Base-by-base conservation (phyloP, 2,888 invertebrate genomes). In the Cataglyphis cursor region DNA sequence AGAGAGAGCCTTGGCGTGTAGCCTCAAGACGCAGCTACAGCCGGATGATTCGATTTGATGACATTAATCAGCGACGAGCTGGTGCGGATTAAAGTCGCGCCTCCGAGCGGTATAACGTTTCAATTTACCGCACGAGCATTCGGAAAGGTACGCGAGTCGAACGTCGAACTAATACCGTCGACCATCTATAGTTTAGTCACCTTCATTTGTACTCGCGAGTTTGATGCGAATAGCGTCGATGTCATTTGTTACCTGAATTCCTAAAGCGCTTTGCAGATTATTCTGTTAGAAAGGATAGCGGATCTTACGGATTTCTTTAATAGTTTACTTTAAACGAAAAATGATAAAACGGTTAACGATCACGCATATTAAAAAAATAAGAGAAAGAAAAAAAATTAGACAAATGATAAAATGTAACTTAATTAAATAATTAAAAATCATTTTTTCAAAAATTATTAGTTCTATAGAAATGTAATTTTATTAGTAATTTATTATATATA, bases 81-180 rank as follows among this genome's bases (percentile, higher is more conserved):
- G 76, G 85, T 76, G 81, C 84, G 84, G 89, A 88, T 86, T 89
- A 83, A 87, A 83, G 85, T 81, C 85, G 83, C 87, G 73, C 83
- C 85, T 85, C 24, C 83, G 72, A 70, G 83, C 82, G 61, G 68
- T 81, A 54, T 81, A 88, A 89, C 86, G 86, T 90, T 91, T 90
- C 88, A 90, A 90, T 91, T 88, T 86, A 84, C 85, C 86, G 82
- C 57, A 82, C 81, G 87, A 83, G 81, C 86, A 87, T 88, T 89
- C 87, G 87, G 57, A 87, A 61, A 54, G 70, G 57, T 59, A 44
- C 61, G 44, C 24, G 66, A 72, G 59, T 72, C 83, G 65, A 81
- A 73, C 81, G 65, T n/a, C n/a, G n/a, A n/a, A 70, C 54, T 81
- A 81, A 84, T 84, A 84, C 82, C 81, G 48, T 51, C 62, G 81